Percentiles rank a stretch among this genome's conserved stretches.
These are phyloP conservation scores for Arothron firmamentum DNA, from an alignment of 2,113 vertebrate species.

Conservation along the genomic window DNA sequence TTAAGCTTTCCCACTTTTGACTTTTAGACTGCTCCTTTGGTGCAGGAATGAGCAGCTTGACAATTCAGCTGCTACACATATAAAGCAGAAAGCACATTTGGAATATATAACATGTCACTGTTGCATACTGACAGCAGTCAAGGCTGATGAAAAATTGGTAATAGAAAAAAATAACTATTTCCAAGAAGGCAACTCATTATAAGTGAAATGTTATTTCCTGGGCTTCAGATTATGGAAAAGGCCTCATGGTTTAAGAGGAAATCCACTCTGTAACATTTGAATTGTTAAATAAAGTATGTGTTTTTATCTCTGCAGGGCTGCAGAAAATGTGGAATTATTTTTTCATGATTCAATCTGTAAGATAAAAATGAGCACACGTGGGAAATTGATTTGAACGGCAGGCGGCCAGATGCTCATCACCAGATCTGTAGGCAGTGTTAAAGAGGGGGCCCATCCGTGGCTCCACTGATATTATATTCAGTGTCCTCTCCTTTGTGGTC, in stretches of 20 bases:
- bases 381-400: conserved; percentile 59
- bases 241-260: conserved; percentile 4
- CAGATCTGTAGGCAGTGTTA: conserved; percentile 32
- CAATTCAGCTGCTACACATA: neutral
- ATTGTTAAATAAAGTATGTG: conserved; percentile 47
- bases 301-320: conserved; percentile 29
- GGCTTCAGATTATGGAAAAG: conserved; percentile 15
- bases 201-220: conserved; percentile 15
- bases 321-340: conserved; percentile 45
- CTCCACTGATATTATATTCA: conserved; percentile 57
- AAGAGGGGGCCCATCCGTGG: conserved; percentile 21
- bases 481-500: conserved; percentile 54
- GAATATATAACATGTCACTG: neutral
- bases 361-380: conserved; percentile 63
- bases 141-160: conserved; percentile 8
- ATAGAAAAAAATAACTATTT: neutral
- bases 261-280: conserved; percentile 20
- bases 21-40: neutral
- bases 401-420: conserved; percentile 53
- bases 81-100: neutral
- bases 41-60: neutral
- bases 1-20: neutral
- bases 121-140: conserved; percentile 5
- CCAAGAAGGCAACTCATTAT: conserved; percentile 3
- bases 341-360: conserved; percentile 65